Evolutionary conservation across 37 sponge, comb jelly and placozoan species (phyloP), one percentile per base, ranked within the genome.

Genomic region (Tethya wilhelma): DNA sequence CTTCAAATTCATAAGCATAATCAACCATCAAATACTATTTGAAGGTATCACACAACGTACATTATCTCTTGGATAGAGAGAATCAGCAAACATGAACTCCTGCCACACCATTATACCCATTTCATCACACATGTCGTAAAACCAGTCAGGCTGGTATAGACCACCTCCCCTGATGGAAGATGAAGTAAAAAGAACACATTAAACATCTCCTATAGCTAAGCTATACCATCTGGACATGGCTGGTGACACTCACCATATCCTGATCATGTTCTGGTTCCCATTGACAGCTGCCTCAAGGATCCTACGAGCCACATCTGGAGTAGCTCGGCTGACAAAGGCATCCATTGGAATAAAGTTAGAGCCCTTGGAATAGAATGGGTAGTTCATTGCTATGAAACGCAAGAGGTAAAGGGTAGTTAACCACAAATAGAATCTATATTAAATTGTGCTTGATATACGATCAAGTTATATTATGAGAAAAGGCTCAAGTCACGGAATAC

Each of bases 71-170:
- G 99, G 99, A 59, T 98, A 98, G 34, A 96, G 89, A 22, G 96
- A 83, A 38, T 75, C 90, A 3, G 94, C 96, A 87, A 96, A 98
- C 99, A 96, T 98, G 63, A 98, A 87, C 90, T 98, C 99, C 64
- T 98, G 95, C 99, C 99, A 98, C 28, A 98, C 94, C 97, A 98
- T 93, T 44, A 98, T 55, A 7, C 99, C 99, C 71, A 91, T 59
- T 77, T 89, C 78, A 71, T 96, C 95, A 73, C 96, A 95, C 37
- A 96, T 38, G 46, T 94, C 93, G 41, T 96, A 96, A 69, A 98
- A 98, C 84, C 91, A 93, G 60, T 91, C 90, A 1, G 72, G 70
- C 77, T 96, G 96, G 86, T 96, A 98, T 43, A 98, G 85, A 2
- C 99, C 97, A 32, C 98, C 96, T 39, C 98, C 98, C 97, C 97